Base-by-base conservation (phyloP, 2,888 invertebrate species). In the Beris chalybata region DNA sequence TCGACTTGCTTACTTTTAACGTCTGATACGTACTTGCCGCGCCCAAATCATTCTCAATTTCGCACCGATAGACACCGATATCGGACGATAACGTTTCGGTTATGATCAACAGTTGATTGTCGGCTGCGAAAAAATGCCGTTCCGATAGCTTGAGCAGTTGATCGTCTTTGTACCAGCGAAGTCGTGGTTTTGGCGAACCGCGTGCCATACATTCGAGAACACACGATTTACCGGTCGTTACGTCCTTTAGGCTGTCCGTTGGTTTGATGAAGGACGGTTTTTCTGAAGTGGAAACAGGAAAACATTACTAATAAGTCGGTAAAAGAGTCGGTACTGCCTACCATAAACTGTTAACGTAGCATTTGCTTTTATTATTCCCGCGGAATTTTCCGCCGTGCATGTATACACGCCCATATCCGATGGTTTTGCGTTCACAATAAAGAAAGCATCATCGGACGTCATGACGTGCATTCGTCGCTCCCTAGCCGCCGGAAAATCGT, bases 391-490 rank as follows among this genome's bases (percentile, higher is more conserved):
- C 0, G 97, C 97, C 6, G 91, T 94, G 81, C 97, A 97, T 59
- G 93, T 95, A 77, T 97, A 97, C 38, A 93, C 84, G 0, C 97
- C 97, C 81, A 92, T 91, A 76, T 97, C 97, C 44, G 87, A 86
- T 0, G 89, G 86, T 79, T 93, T 94, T 29, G 93, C 93, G 81
- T 93, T 89, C n/a, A 93, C 87, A 73, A 97, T 97, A 76, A 95
- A 93, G 78, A 96, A 93, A 2, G 91, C 89, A 78, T 95, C 93
- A 77, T 97, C 96, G 38, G 89, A 87, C 0, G 93, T 91, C 87
- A 95, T 92, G 55, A 96, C 93, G 81, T 93, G 92, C 89, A 97
- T 91, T 45, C 97, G 84, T 53, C 96, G 86, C 78, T 97, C 96
- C 72, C 91, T 85, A 7, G 97, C 97, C 5, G 97, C 97, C 6